Evolutionary conservation across 2,797 vertebrate genomes (phyloP), one percentile per base, ranked within the genome.

Genomic region (Melanotaenia parkinsoni): DNA sequence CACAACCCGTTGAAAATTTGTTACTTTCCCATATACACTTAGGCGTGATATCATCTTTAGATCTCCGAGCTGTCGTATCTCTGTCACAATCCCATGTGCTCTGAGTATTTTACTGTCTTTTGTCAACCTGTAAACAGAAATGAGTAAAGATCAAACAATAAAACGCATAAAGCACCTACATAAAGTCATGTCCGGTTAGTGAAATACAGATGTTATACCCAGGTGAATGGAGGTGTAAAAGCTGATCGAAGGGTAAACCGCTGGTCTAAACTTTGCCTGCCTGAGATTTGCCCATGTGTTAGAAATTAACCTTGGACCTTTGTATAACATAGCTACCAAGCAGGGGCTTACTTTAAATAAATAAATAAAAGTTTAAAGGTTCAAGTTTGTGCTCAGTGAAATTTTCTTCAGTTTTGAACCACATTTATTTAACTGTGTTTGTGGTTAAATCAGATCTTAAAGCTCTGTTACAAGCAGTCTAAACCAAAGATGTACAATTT

Each of bases 41-140:
- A 74, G 13, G 3, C n/a, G 47, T 0, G 12, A 9, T 9, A 33
- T 58, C 63, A 63, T 66, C 33, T 9, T 83, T 16, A 30, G 53
- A 61, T 13, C 33, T 16, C 24, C n/a, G 4, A 73, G 37, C 50
- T 63, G 58, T n/a, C 1, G 33, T 12, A 72, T 11, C 47, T 2
- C 53, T 37, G 33, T 58, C 53, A 65, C 5, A 40, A 11, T 56
- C 30, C 22, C 3, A 33, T 50, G 26, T 43, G 32, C 33, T 68
- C 77, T 37, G n/a, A 86, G 32, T 62, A 79, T 86, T 5, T 4
- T 16, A 16, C 11, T 37, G 18, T 32, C 24, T 70, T 38, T 24
- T 77, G 59, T 37, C 8, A 0, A 18, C 26, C 65, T 78, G 8
- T 14, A 26, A 69, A 53, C 4, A 64, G 12, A 51, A 51, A 63